Base-by-base conservation (phyloP, 2,888 invertebrate species). In the Anagyrus pseudococci region DNA sequence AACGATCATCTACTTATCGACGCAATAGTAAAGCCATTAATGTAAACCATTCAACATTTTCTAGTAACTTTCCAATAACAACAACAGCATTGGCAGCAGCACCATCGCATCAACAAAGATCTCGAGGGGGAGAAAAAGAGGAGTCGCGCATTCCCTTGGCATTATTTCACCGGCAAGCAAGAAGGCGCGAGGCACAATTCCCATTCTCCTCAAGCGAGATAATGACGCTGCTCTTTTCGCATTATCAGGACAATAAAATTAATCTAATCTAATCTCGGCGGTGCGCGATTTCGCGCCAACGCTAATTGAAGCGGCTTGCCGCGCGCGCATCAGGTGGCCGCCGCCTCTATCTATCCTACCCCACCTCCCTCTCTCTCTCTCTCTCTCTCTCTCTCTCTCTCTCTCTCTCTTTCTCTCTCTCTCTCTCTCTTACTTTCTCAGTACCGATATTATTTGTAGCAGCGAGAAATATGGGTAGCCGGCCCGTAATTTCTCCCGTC, bases 121-220 rank as follows among this genome's bases (percentile, higher is more conserved):
- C n/a, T n/a, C n/a, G n/a, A n/a, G 62, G 58, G 58, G 53, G 67
- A 69, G 8, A 37, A 37, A 37, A 70, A 67, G 69, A 67, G 41
- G 57, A 55, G 33, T 33, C 48, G 29, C 26, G 60, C 63, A 62
- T 65, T 66, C 26, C 29, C 41, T 8, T 2, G 8, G 13, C 33
- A 37, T 37, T 37, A 37, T 37, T 37, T 37, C 33, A 8, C 33
- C 4, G n/a, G n/a, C n/a, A n/a, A n/a, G n/a, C n/a, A n/a, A n/a
- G n/a, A n/a, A n/a, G n/a, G n/a, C n/a, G n/a, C n/a, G n/a, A n/a
- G n/a, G n/a, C n/a, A n/a, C n/a, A n/a, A n/a, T n/a, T n/a, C n/a
- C n/a, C n/a, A n/a, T n/a, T 37, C 33, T 37, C 29, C 29, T 29
- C 33, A 25, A 13, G 22, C 15, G 47, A 22, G 25, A 2, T 25